Percentiles rank a stretch among this genome's conserved stretches.
Conservation (phyloP, 1,140 invertebrate species). For the Saccostrea echinata region DNA sequence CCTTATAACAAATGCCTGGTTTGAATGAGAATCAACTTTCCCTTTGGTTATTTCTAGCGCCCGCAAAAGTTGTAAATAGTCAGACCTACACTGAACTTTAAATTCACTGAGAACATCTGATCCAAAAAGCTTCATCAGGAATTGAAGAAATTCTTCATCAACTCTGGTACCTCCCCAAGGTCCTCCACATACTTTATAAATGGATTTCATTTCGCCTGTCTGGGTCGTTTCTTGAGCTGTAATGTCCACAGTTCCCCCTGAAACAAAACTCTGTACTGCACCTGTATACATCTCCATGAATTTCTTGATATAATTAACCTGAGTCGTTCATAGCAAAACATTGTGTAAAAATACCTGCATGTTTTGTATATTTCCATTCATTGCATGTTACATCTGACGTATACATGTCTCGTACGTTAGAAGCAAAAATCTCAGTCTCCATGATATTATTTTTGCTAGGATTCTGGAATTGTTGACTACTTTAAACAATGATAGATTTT, state of each 20-base stretch:
- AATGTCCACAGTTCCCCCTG: conserved; percentile 66
- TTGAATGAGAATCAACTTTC: not conserved
- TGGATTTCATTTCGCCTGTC: conserved; percentile 50
- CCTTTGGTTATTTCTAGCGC: conserved; percentile 46
- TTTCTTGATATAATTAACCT: too few relatives aligned
- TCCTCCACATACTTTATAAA: conserved; percentile 59
- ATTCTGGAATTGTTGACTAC: too few relatives aligned
- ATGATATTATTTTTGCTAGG: too few relatives aligned
- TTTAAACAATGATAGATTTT: too few relatives aligned
- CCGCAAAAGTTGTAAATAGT: conserved; percentile 46
- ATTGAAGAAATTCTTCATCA: conserved; percentile 53
- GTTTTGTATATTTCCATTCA: too few relatives aligned
- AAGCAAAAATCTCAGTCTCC: too few relatives aligned
- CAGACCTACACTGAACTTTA: not conserved
- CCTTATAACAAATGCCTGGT: not conserved
- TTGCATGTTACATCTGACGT: too few relatives aligned
- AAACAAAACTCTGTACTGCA: not conserved
- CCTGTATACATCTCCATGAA: not conserved
- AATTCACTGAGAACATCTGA: conserved; percentile 44
- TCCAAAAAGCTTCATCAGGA: conserved; percentile 53
- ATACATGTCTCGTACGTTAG: too few relatives aligned
- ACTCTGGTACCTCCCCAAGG: conserved; percentile 63
- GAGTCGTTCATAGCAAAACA: not conserved
- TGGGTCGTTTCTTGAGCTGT: conserved; percentile 55
- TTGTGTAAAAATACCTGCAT: too few relatives aligned